phyloP scores from a whole-genome alignment of 2,888 invertebrate genomes.

The Leptinotarsa peninsularis region DNA sequence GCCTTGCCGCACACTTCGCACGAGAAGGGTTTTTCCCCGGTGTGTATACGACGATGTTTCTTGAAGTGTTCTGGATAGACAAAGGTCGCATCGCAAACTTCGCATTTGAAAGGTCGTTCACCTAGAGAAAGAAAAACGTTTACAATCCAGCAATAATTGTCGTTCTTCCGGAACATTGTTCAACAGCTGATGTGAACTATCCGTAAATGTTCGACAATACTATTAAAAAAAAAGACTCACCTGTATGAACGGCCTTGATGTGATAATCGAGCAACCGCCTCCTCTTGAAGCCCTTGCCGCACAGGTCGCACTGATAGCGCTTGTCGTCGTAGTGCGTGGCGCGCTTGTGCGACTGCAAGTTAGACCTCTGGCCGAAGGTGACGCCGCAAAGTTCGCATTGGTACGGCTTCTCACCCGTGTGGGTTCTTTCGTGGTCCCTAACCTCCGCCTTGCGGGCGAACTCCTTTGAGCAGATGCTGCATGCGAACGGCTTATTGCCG shows the following conservation, averaged over 20 bases:
- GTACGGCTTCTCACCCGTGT: slow-evolving; percentile 85
- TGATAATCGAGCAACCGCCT: slow-evolving; percentile 83
- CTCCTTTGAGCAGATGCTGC: slow-evolving; percentile 78
- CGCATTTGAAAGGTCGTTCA: slow-evolving; percentile 81
- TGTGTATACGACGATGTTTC: slow-evolving; percentile 83
- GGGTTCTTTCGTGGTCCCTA: slow-evolving; percentile 83
- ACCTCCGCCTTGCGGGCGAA: slow-evolving; percentile 84
- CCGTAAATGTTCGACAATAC: no score
- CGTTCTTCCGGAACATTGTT: no score
- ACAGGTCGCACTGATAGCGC: slow-evolving; percentile 68
- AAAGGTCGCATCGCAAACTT: slow-evolving; percentile 80
- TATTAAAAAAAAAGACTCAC: slow-evolving; percentile 8
- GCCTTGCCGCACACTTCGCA: slow-evolving; percentile 83
- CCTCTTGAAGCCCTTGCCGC: slow-evolving; percentile 81
- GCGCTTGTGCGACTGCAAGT: slow-evolving; percentile 83
- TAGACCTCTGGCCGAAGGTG: slow-evolving; percentile 84
- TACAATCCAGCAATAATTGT: neutral
- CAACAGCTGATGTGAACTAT: no score
- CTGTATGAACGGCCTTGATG: slow-evolving; percentile 83
- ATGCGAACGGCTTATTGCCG: slow-evolving; percentile 78
- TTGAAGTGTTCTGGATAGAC: slow-evolving; percentile 87
- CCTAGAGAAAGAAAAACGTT: slow-evolving; percentile 55
- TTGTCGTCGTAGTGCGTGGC: slow-evolving; percentile 84
- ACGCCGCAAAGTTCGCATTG: slow-evolving; percentile 83
- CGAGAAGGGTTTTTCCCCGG: slow-evolving; percentile 79